Conservation (phyloP, 2,797 vertebrate genomes). For the Epinephelus malabaricus region DNA sequence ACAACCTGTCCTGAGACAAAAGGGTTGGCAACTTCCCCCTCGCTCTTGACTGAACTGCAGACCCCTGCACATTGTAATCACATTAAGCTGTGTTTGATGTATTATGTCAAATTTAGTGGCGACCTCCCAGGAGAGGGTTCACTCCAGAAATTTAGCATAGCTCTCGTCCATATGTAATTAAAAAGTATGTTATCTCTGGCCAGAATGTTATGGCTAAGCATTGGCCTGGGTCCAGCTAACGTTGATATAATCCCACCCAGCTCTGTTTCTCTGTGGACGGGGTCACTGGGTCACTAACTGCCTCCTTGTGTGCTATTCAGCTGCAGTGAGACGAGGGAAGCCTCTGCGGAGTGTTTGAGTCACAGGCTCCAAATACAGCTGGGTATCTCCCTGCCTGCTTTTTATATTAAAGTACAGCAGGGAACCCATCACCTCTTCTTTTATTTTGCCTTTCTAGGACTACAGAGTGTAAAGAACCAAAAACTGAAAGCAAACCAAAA, state of each 20-base stretch:
- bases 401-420: conserved; percentile 42
- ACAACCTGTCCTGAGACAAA: conserved; percentile 59
- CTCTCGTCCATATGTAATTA: conserved; percentile 88
- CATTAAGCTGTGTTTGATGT: conserved; percentile 85
- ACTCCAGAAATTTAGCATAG: conserved; percentile 84
- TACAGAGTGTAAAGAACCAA: conserved; percentile 10
- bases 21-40: conserved; percentile 44
- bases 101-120: conserved; percentile 80
- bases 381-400: conserved; percentile 43
- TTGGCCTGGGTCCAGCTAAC: conserved; percentile 86
- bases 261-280: conserved; percentile 84
- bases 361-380: conserved; percentile 72
- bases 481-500: conserved; percentile 32
- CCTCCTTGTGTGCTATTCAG: conserved; percentile 83
- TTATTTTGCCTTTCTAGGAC: conserved; percentile 23
- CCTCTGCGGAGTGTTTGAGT: conserved; percentile 74
- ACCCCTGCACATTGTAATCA: conserved; percentile 77
- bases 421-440: conserved; percentile 32
- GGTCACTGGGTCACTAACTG: conserved; percentile 91
- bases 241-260: conserved; percentile 90
- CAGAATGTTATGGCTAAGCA: conserved; percentile 88
- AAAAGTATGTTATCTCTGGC: conserved; percentile 91
- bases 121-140: conserved; percentile 81
- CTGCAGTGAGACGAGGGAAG: conserved; percentile 83
- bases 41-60: conserved; percentile 63